These are phyloP conservation scores for Caranx ignobilis DNA, from an alignment of 2,113 vertebrate genomes.

Conservation along the genomic window DNA sequence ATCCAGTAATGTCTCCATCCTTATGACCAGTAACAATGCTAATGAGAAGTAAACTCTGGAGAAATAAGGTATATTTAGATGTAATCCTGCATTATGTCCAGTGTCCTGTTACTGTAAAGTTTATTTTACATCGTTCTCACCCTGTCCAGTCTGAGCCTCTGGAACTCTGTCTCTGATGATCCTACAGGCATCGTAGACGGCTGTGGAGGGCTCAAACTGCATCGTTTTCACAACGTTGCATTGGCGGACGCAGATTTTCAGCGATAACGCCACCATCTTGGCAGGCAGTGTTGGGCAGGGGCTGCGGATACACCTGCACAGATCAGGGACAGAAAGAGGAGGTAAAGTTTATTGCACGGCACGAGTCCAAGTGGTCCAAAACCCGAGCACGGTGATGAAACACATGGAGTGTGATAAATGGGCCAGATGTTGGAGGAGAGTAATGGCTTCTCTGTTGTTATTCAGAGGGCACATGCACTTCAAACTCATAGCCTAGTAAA, in stretches of 20 bases:
- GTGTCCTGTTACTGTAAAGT: not conserved
- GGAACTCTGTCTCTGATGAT: conserved; percentile 96
- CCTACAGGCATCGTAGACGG: conserved; percentile 94
- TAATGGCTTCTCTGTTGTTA: not conserved
- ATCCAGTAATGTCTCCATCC: not conserved
- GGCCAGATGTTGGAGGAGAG: conserved; percentile 18
- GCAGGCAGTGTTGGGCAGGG: conserved; percentile 18
- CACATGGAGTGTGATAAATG: conserved; percentile 13
- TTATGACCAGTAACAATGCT: too few species aligned
- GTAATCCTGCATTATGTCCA: not conserved
- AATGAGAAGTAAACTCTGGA: not conserved
- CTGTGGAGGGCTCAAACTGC: conserved; percentile 98
- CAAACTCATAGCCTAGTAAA: not conserved
- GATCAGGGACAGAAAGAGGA: not conserved
- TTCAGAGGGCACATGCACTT: not conserved
- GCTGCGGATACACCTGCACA: conserved; percentile 65
- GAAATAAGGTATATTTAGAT: not conserved
- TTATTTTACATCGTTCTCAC: conserved; percentile 71
- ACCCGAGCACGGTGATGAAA: conserved; percentile 15
- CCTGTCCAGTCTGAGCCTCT: conserved; percentile 95
- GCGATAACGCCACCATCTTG: conserved; percentile 95
- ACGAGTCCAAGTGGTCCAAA: not conserved
- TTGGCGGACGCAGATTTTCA: conserved; percentile 98
- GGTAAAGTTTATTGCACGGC: not conserved
- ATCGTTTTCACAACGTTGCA: conserved; percentile 99